phyloP scores from a whole-genome alignment of 1,140 invertebrate species.

The Nylanderia fulva region DNA sequence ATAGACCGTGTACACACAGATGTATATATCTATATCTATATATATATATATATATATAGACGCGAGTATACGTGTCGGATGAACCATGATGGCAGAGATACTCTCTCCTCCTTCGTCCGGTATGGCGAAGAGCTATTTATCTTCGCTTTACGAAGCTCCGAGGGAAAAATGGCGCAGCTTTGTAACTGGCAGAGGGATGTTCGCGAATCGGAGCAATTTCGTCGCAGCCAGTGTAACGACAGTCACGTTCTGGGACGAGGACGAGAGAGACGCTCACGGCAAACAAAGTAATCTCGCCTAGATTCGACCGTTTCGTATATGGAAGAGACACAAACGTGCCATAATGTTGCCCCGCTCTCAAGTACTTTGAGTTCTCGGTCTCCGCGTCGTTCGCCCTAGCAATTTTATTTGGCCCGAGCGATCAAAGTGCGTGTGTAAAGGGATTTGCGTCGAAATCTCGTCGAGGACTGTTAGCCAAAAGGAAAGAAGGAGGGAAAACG shows the following conservation, averaged over 20 bases:
- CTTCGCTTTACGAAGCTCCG: slow-evolving; percentile 76
- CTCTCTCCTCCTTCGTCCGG: slow-evolving; percentile 57
- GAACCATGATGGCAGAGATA: slow-evolving; percentile 54
- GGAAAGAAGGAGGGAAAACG: neutral
- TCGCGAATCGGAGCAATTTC: slow-evolving; percentile 77
- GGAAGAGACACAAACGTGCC: slow-evolving; percentile 56
- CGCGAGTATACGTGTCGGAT: slow-evolving; percentile 51
- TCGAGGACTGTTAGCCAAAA: slow-evolving; percentile 33
- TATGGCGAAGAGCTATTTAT: slow-evolving; percentile 75
- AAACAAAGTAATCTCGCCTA: slow-evolving; percentile 71
- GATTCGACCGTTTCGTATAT: slow-evolving; percentile 60
- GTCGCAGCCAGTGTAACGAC: slow-evolving; percentile 74
- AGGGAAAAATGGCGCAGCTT: slow-evolving; percentile 77
- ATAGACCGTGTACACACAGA: slow-evolving; percentile 1
- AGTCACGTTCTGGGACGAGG: slow-evolving; percentile 62
- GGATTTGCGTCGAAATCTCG: slow-evolving; percentile 52
- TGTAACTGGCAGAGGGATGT: slow-evolving; percentile 76
- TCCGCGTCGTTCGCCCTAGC: slow-evolving; percentile 53
- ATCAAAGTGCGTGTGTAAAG: slow-evolving; percentile 54
- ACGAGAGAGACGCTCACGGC: slow-evolving; percentile 39
- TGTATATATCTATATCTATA: neutral
- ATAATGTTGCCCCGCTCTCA: slow-evolving; percentile 40
- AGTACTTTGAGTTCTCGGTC: slow-evolving; percentile 31
- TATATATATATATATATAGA: slow-evolving; percentile 3
- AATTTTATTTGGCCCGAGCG: slow-evolving; percentile 59